Evolutionary conservation across 2,113 vertebrate genomes (phyloP).

Genomic region (Ophthalmolycus amberensis): DNA sequence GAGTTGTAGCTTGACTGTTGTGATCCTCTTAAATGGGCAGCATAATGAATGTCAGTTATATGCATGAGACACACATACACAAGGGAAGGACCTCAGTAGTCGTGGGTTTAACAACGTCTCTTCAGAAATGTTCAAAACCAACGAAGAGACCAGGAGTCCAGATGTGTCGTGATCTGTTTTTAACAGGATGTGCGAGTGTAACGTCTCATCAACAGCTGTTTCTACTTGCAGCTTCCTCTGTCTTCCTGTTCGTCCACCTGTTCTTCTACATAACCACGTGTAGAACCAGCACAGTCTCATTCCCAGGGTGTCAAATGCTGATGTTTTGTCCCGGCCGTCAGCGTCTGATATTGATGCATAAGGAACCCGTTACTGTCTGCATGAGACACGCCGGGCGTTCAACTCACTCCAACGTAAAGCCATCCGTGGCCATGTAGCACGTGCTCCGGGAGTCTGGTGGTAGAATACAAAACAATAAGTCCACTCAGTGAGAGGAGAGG

Average conservation of each 20-base stretch:
- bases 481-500: no score
- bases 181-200: slow-evolving; percentile 15
- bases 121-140: slow-evolving; percentile 16
- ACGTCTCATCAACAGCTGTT: slow-evolving; percentile 29
- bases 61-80: not conserved
- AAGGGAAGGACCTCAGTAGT: not conserved
- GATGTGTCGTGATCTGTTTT: slow-evolving; percentile 22
- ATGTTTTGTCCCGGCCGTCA: no score
- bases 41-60: not conserved
- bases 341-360: no score
- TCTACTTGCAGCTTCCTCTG: slow-evolving; percentile 16
- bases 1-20: not conserved
- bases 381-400: no score
- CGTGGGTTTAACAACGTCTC: not conserved
- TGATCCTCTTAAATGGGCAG: not conserved
- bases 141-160: not conserved
- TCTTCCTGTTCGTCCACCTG: slow-evolving; percentile 7
- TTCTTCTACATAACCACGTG: not conserved
- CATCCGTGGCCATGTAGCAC: no score
- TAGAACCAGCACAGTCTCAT: not conserved
- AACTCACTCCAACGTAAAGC: no score
- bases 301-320: no score
- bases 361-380: no score
- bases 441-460: no score
- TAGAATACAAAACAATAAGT: no score